Evolutionary conservation across 1,140 invertebrate species (phyloP).

Genomic region (Drosophila tani): DNA sequence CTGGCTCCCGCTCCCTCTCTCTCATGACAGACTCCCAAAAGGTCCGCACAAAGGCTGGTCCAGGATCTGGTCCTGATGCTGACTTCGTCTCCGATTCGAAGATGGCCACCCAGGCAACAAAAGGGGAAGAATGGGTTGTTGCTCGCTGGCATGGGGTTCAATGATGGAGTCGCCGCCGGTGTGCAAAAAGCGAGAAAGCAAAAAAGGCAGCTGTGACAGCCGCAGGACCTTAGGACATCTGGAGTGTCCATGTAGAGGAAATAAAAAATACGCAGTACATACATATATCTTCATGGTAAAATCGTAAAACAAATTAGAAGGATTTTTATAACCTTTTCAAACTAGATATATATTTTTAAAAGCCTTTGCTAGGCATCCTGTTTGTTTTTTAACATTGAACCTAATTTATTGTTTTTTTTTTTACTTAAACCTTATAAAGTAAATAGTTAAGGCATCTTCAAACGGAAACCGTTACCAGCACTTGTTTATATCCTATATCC

Average conservation of each 20-base stretch:
- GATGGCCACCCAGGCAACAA: conserved; percentile 46
- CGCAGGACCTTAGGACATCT: conserved; percentile 19
- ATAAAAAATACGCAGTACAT: neutral
- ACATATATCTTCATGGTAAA: too few species aligned
- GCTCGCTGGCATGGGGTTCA: conserved; percentile 5
- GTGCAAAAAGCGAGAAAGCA: neutral
- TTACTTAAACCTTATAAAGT: neutral
- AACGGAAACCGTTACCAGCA: neutral
- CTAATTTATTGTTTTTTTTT: too few species aligned
- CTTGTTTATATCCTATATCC: neutral
- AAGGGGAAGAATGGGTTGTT: conserved; percentile 30
- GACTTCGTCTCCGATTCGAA: conserved; percentile 21
- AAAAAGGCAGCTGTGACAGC: conserved; percentile 52
- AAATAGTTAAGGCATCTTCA: neutral
- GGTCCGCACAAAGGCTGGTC: conserved; percentile 42
- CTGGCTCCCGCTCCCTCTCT: neutral
- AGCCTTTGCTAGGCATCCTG: too few species aligned
- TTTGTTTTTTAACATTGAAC: too few species aligned
- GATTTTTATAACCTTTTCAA: too few species aligned
- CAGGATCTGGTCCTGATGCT: conserved; percentile 28
- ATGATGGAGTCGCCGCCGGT: conserved; percentile 24
- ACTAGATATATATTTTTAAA: too few species aligned
- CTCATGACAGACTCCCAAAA: conserved; percentile 28
- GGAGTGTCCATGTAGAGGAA: neutral
- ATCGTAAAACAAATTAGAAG: too few species aligned